Evolutionary conservation across 35 echinoderm and acorn worm genomes (phyloP).

Genomic region (Acanthaster planci): DNA sequence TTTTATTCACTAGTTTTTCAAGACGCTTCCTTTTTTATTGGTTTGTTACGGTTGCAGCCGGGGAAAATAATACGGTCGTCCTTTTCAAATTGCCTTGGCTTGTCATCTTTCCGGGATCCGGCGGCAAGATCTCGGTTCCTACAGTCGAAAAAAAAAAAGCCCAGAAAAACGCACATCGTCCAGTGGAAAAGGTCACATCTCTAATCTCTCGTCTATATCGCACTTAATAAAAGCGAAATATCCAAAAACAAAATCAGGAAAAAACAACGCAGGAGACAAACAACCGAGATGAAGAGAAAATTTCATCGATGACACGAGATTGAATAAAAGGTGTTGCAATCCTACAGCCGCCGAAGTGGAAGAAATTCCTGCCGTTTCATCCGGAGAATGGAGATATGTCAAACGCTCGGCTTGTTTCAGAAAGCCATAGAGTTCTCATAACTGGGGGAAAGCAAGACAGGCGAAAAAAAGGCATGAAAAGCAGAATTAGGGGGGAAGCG

Average conservation of each 20-base stretch:
- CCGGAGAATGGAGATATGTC: slow-evolving; percentile 18
- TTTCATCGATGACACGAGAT: not conserved
- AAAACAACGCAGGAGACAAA: not conserved
- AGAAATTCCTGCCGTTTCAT: not conserved
- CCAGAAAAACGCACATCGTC: not conserved
- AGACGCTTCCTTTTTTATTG: not conserved
- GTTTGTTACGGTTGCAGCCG: not conserved
- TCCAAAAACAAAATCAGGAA: no score
- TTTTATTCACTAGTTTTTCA: not conserved
- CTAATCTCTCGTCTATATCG: not conserved
- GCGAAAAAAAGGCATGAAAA: no score
- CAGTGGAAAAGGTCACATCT: not conserved
- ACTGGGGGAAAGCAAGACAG: no score
- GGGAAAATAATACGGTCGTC: not conserved
- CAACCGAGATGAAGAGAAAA: not conserved
- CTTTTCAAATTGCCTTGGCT: not conserved
- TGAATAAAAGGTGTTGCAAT: slow-evolving; percentile 1
- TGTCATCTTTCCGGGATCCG: not conserved
- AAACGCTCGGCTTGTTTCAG: not conserved
- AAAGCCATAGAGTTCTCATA: not conserved
- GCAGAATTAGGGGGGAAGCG: no score
- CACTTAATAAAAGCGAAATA: not conserved
- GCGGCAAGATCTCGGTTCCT: not conserved
- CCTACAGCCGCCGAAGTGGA: not conserved
- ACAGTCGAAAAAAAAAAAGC: not conserved